phyloP scores from a whole-genome alignment of 2,888 invertebrate genomes.

The Gonocerus acuteangulatus region DNA sequence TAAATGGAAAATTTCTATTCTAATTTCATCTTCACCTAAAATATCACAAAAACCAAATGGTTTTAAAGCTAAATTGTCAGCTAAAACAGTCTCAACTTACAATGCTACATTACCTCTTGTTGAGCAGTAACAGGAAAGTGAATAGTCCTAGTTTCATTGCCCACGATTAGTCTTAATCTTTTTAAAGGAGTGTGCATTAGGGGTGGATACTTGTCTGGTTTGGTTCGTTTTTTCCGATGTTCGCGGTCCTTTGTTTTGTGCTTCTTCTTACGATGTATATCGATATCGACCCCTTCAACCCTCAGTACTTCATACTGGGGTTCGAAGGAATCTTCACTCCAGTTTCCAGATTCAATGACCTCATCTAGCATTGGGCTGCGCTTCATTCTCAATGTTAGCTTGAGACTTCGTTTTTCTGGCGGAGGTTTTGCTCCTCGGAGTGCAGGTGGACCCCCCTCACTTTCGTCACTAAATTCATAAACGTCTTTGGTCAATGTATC shows the following conservation, averaged over 20 bases:
- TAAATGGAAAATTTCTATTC: constrained; percentile 17
- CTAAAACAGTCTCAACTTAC: constrained; percentile 22
- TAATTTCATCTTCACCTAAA: constrained; percentile 12
- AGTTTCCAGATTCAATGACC: constrained; percentile 68
- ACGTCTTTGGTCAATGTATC: constrained; percentile 43
- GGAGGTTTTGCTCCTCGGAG: constrained; percentile 31
- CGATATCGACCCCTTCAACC: constrained; percentile 54
- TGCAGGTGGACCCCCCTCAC: constrained; percentile 39
- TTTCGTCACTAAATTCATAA: constrained; percentile 47
- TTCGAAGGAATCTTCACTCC: constrained; percentile 58
- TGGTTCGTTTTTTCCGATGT: constrained; percentile 29
- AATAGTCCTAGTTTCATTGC: constrained; percentile 81
- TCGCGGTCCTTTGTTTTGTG: constrained; percentile 51
- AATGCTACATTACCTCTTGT: constrained; percentile 26
- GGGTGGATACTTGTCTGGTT: constrained; percentile 37
- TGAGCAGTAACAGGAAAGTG: constrained; percentile 56
- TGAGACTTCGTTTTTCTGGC: constrained; percentile 33
- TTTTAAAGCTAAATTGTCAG: constrained; percentile 24
- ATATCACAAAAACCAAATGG: constrained; percentile 23
- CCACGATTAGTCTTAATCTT: constrained; percentile 76
- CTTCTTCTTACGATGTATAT: constrained; percentile 51
- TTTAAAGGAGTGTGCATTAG: constrained; percentile 62
- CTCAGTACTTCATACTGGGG: constrained; percentile 79
- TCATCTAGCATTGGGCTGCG: constrained; percentile 79
- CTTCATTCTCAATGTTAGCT: constrained; percentile 73